Conservation (phyloP, 2,113 vertebrate species). For the Phyllostomus discolor region DNA sequence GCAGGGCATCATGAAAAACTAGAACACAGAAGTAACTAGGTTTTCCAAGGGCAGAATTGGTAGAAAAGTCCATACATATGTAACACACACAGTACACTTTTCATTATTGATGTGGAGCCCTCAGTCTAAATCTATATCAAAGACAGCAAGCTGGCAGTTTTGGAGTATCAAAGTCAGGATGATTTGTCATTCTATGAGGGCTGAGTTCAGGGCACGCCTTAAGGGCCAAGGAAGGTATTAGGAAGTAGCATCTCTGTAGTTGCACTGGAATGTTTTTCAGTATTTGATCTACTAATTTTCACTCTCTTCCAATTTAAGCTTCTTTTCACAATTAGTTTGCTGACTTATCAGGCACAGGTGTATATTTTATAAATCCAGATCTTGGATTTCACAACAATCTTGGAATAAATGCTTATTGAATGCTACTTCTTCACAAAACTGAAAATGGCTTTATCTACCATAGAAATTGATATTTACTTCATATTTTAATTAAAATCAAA, state of each 20-base stretch:
- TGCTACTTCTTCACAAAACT: background rate
- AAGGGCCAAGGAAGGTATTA: background rate
- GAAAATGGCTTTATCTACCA: background rate
- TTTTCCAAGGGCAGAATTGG: background rate
- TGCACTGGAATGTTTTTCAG: background rate
- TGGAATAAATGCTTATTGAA: background rate
- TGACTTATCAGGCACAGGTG: background rate
- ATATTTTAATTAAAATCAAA: background rate
- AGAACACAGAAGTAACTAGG: background rate
- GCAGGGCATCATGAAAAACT: background rate
- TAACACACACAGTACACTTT: background rate
- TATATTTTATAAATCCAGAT: background rate
- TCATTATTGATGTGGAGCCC: background rate
- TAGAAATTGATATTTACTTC: background rate
- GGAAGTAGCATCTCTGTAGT: background rate
- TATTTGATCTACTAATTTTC: background rate
- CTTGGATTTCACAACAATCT: background rate
- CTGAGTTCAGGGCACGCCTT: no score
- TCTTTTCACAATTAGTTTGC: background rate
- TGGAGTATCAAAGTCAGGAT: background rate
- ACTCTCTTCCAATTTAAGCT: background rate
- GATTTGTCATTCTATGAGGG: background rate
- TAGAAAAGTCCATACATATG: background rate
- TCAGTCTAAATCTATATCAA: background rate
- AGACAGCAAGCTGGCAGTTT: background rate